These are phyloP conservation scores for Thelaira solivaga DNA, from an alignment of 2,888 invertebrate species.

Conservation along the genomic window DNA sequence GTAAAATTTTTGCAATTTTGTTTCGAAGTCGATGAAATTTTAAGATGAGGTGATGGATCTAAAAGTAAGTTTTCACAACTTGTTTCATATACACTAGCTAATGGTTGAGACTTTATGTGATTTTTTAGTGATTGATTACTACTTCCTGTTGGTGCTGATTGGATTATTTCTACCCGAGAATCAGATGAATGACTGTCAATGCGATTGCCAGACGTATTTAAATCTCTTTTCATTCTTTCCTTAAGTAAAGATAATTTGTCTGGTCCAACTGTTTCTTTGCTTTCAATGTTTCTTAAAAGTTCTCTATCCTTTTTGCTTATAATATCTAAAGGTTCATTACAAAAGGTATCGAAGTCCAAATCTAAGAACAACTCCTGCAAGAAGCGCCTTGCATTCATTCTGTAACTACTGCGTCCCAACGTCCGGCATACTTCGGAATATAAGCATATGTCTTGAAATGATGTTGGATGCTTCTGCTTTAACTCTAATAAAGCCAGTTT, in stretches of 20 bases:
- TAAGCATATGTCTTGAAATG: constrained; percentile 91
- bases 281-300: constrained; percentile 43
- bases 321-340: constrained; percentile 78
- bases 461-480: constrained; percentile 84
- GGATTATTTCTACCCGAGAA: constrained; percentile 27
- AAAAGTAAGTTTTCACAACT: constrained; percentile 77
- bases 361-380: constrained; percentile 96
- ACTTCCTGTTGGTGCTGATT: constrained; percentile 5
- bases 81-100: constrained; percentile 78
- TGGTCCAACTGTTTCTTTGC: constrained; percentile 13
- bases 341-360: constrained; percentile 83
- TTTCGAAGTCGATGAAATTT: constrained; percentile 38
- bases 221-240: constrained; percentile 56
- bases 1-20: constrained; percentile 45
- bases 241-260: constrained; percentile 45
- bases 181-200: constrained; percentile 33
- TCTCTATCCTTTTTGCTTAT: constrained; percentile 73
- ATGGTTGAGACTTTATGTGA: constrained; percentile 74
- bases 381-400: constrained; percentile 89
- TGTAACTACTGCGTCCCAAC: constrained; percentile 87
- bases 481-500: constrained; percentile 87
- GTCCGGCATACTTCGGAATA: constrained; percentile 93
- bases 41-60: constrained; percentile 67
- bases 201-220: constrained; percentile 36
- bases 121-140: constrained; percentile 64